Evolutionary conservation across 2,113 vertebrate species (phyloP), one percentile per base, ranked within the genome.

Genomic region (Eretmodus cyanostictus): DNA sequence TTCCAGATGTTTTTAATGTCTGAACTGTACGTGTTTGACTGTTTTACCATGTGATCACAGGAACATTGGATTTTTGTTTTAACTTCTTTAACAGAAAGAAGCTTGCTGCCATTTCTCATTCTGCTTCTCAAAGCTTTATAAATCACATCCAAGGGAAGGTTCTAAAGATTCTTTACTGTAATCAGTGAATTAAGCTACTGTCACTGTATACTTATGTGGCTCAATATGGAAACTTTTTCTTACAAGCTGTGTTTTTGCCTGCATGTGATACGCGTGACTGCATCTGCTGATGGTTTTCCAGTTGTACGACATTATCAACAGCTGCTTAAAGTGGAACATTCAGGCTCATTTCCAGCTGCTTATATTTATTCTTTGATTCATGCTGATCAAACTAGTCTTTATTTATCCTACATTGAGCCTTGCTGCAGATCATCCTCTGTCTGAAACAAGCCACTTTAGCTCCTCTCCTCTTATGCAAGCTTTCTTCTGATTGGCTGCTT

Each of bases 161-260:
- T n/a, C 73, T 47, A 78, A 24, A 45, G 49, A 81, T 83, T 86
- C 49, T 85, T 89, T 40, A 87, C 81, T 13, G 42, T 81, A 81
- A 86, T 85, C 76, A 87, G 81, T 63, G 86, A 81, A 79, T 87
- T 73, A 87, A 93, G 89, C 83, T 93, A 42, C 17, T 53, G 66
- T 84, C 81, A 87, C 47, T 38, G 11, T 55, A 9, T 31, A 86
- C 80, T 9, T 80, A 24, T 17, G 6, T 54, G 40, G 47, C 55
- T 47, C 29, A 57, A 6, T 82, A 22, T 68, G 54, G 83, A 81
- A 40, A 80, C 22, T 27, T 81, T 81, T n/a, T 87, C 84, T 78
- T 81, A 86, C 45, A 22, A 45, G 55, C 29, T 82, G 10, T 24
- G 11, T 42, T 19, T n/a, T 76, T 53, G 11, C 59, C 45, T 86